Base-by-base conservation (phyloP, 2,113 vertebrate genomes). In the Myotis yumanensis region DNA sequence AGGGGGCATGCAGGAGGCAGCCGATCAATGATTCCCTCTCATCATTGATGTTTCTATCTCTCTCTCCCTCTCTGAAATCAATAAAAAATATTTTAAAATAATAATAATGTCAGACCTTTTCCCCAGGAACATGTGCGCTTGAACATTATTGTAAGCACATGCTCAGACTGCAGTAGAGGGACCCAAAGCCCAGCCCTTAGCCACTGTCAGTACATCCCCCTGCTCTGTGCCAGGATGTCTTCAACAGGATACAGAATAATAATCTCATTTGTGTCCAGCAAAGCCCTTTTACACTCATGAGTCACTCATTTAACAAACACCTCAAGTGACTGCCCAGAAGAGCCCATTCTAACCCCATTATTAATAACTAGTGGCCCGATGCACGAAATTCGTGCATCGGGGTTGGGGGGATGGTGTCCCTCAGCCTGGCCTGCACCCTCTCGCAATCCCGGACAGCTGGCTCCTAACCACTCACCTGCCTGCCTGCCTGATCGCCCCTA, bases 271-370 rank as follows among this genome's bases (percentile, higher is more conserved):
- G 16, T 73, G 83, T 81, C 91, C 93, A 77, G 77, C 30, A 28
- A 69, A 51, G 51, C 40, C 43, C 54, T 75, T 72, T 94, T 54
- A 64, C 28, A 68, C 14, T 46, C 51, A 54, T 87, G 92, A 97
- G 90, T 96, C 92, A 96, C 69, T 95, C 84, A 72, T 54, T 94
- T 96, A 93, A 89, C 89, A 92, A 94, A 94, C 81, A 92, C 88
- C 35, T 37, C 69, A 83, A 68, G n/a, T 88, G 82, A 86, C 89
- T 14, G 5, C 84, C 80, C 86, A 59, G 90, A 86, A 87, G 87
- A 80, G 87, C 64, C 83, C 94, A 79, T 89, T 83, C 75, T 79
- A 93, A 91, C 35, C n/a, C 73, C 46, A 51, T 72, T 85, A 69
- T 69, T 79, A 64, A 59, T 75, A 93, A n/a, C n/a, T n/a, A n/a